Percentiles rank a stretch among this genome's conserved stretches.
Conservation (phyloP, 2,888 invertebrate genomes). For the Neuroscelio doddi region DNA sequence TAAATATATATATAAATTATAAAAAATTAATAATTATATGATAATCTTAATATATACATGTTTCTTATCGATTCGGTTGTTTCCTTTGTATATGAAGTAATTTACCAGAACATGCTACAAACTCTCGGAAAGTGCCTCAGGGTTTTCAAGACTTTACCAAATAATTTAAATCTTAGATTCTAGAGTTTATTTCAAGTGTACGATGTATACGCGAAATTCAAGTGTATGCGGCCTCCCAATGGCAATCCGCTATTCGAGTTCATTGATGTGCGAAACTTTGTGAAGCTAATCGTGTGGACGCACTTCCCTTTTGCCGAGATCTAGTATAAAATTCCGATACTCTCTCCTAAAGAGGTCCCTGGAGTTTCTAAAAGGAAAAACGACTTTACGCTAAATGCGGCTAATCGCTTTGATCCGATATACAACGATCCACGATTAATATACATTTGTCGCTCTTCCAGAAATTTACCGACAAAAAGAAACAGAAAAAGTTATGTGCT, state of each 20-base stretch:
- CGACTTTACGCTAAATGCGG: conserved; percentile 31
- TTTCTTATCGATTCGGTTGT: neutral
- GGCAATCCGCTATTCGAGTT: conserved; percentile 44
- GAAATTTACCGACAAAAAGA: conserved; percentile 19
- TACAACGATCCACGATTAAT: conserved; percentile 15
- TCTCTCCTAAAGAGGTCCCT: conserved; percentile 1
- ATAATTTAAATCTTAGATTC: conserved; percentile 28
- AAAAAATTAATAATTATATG: no score
- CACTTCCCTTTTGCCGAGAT: conserved; percentile 34
- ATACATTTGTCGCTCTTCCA: conserved; percentile 22
- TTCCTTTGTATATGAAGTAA: conserved; percentile 2
- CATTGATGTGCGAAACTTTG: conserved; percentile 54
- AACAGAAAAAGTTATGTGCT: conserved; percentile 22
- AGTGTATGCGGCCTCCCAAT: conserved; percentile 12
- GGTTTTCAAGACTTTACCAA: conserved; percentile 1
- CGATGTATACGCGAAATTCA: conserved; percentile 20
- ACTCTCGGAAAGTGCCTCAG: neutral
- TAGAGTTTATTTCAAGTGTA: conserved; percentile 23
- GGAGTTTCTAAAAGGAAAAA: conserved; percentile 16
- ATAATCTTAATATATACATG: neutral
- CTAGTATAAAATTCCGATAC: conserved; percentile 17
- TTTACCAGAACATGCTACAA: neutral
- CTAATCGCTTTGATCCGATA: conserved; percentile 42
- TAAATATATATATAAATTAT: no score
- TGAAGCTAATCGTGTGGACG: conserved; percentile 53